Base-by-base conservation (phyloP, 2,113 vertebrate genomes). In the Caracal caracal region DNA sequence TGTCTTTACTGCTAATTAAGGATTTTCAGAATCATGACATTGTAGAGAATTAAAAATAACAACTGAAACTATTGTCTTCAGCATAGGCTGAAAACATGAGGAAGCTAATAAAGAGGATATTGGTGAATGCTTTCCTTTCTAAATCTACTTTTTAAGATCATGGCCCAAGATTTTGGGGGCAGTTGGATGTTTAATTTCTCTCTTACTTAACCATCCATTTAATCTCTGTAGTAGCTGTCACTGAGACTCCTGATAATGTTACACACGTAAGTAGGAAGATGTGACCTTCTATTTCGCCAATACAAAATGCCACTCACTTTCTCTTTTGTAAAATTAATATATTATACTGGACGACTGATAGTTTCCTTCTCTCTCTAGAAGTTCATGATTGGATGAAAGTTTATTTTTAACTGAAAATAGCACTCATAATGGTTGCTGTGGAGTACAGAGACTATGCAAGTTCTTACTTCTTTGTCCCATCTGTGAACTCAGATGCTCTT, bases 241-340 rank as follows among this genome's bases (percentile, higher is more conserved):
- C 26, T 61, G 49, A 47, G 20, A 43, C 49, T 97, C 33, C 93
- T 83, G 37, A 82, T 81, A 89, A 80, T 56, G 53, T 71, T 65
- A 66, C 53, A 66, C 9, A 78, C 4, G 47, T 4, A 2, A 26
- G 3, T 61, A 73, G 75, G 26, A 91, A 68, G 30, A 61, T 65
- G 43, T 84, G 10, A 40, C 37, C 22, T 94, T 95, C 90, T 92
- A 43, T 82, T 85, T 97, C 76, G 33, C 49, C 70, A 79, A 70
- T 35, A 96, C 70, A 88, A 70, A 86, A 80, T 90, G 28, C 6
- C 65, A 93, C 12, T 93, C 22, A 61, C 76, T 95, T 92, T 95
- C 6, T 90, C 10, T 80, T 97, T 96, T 90, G 33, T 66, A 86
- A 94, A 94, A 59, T 47, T 95, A 63, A 56, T 53, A 43, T 84